Evolutionary conservation across 2,797 vertebrate species (phyloP).

Genomic region (Takifugu ocellatus): DNA sequence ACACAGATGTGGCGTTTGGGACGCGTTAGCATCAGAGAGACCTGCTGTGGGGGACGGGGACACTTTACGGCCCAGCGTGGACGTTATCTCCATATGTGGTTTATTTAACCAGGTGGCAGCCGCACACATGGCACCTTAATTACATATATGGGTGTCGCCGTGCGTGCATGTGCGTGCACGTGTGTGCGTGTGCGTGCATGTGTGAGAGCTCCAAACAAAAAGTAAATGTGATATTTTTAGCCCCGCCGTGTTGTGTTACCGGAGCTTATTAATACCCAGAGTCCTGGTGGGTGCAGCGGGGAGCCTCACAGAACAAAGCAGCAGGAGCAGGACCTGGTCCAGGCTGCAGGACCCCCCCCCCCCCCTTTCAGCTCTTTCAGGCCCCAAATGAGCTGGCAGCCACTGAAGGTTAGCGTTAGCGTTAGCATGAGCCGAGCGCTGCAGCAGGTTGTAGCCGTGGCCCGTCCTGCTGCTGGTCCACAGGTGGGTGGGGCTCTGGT

Average conservation of each 20-base stretch:
- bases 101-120: slow-evolving; percentile 56
- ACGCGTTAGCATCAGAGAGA: too few species aligned
- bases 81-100: slow-evolving; percentile 19
- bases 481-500: too few species aligned
- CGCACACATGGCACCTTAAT: slow-evolving; percentile 19
- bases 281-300: slow-evolving; percentile 52
- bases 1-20: too few species aligned
- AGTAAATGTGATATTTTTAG: slow-evolving; percentile 28
- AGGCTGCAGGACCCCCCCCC: too few species aligned
- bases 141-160: slow-evolving; percentile 16
- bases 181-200: not conserved
- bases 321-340: slow-evolving; percentile 28
- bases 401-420: slow-evolving; percentile 19
- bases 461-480: too few species aligned
- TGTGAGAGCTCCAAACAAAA: slow-evolving; percentile 46
- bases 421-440: too few species aligned
- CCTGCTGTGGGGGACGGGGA: not conserved
- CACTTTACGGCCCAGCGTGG: not conserved
- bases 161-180: not conserved
- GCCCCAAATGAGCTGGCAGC: slow-evolving; percentile 15
- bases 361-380: not conserved
- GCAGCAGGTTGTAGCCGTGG: too few species aligned
- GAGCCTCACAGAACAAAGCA: slow-evolving; percentile 34
- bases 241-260: slow-evolving; percentile 24
- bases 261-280: slow-evolving; percentile 32